These are phyloP conservation scores for Sandelia bainsii DNA, from an alignment of 2,797 vertebrate genomes.

Conservation along the genomic window DNA sequence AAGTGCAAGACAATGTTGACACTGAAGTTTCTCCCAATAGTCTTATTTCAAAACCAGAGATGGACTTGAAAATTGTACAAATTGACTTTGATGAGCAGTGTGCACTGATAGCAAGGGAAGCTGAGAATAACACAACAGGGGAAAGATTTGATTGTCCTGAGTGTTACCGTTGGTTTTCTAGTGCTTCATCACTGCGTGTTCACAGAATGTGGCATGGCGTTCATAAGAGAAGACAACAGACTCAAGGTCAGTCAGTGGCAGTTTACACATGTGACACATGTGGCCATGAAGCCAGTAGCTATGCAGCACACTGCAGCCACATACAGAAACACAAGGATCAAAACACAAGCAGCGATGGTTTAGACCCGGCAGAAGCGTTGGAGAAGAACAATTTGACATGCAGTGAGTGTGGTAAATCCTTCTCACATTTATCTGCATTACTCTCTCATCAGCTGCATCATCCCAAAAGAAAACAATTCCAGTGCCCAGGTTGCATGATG, in stretches of 20 bases:
- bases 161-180: conserved; percentile 82
- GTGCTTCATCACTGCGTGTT: conserved; percentile 78
- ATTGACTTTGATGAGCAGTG: conserved; percentile 76
- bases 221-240: conserved; percentile 70
- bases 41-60: conserved; percentile 65
- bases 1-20: conserved; percentile 66
- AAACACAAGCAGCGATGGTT: conserved; percentile 52
- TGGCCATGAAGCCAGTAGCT: conserved; percentile 69
- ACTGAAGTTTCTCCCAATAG: conserved; percentile 17
- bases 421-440: conserved; percentile 80
- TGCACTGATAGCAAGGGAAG: conserved; percentile 10
- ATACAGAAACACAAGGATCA: conserved; percentile 66
- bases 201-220: conserved; percentile 84
- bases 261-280: conserved; percentile 70
- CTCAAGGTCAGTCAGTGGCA: conserved; percentile 68
- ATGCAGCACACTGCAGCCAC: conserved; percentile 66
- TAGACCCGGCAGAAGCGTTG: conserved; percentile 60
- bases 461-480: conserved; percentile 75
- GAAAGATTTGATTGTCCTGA: conserved; percentile 80
- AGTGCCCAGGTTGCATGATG: conserved; percentile 78
- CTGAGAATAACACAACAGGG: conserved; percentile 9
- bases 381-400: conserved; percentile 75
- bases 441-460: conserved; percentile 83
- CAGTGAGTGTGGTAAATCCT: conserved; percentile 77
- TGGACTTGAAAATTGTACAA: conserved; percentile 84